Percentiles rank a stretch among this genome's conserved stretches.
Conservation (phyloP, 2,113 vertebrate species). For the Pandion haliaetus region DNA sequence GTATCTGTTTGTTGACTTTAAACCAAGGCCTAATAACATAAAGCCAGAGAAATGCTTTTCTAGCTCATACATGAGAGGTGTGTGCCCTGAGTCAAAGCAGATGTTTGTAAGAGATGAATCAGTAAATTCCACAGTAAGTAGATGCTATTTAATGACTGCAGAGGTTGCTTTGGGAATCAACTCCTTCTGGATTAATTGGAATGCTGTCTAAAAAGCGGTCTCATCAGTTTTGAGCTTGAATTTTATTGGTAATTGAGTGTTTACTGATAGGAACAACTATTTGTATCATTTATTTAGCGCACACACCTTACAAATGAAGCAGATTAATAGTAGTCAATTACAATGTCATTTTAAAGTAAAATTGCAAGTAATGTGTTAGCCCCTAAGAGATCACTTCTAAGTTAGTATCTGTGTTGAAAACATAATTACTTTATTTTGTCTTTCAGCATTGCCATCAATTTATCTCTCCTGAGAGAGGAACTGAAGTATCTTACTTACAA, state of each 20-base stretch:
- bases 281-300: neutral
- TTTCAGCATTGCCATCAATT: neutral
- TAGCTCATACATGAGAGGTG: neutral
- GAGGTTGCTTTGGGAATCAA: neutral
- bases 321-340: neutral
- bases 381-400: neutral
- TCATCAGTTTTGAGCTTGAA: neutral
- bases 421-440: constrained; percentile 10
- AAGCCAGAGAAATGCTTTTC: neutral
- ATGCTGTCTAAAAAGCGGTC: neutral
- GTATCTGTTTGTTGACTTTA: neutral
- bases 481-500: neutral
- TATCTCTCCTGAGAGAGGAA: neutral
- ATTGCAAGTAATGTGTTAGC: neutral
- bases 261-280: neutral
- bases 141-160: neutral
- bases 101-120: neutral
- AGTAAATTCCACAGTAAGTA: neutral
- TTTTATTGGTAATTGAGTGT: neutral
- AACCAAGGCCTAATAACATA: neutral
- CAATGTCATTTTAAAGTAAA: neutral
- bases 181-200: neutral
- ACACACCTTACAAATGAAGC: neutral
- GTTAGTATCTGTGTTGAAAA: neutral
- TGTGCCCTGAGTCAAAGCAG: neutral